phyloP scores from a whole-genome alignment of 2,113 vertebrate genomes.

The Calyptommatus sinebrachiatus region DNA sequence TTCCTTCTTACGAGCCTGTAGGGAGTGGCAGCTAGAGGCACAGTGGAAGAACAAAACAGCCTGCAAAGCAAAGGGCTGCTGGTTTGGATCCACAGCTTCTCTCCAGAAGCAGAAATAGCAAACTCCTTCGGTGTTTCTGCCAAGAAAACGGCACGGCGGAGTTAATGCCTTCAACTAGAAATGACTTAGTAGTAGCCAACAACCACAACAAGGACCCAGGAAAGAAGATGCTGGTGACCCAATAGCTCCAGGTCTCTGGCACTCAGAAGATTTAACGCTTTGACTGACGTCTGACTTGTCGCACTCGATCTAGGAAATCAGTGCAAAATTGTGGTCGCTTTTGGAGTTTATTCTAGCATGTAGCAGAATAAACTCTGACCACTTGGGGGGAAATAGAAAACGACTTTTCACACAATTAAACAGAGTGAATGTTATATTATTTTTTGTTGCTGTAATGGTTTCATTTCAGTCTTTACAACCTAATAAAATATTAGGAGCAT shows the following conservation, averaged over 20 bases:
- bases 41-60: too few species aligned
- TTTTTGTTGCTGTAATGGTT: neutral
- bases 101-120: too few species aligned
- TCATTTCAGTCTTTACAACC: neutral
- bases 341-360: neutral
- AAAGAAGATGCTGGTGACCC: neutral
- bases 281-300: neutral
- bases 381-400: neutral
- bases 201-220: neutral
- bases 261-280: neutral
- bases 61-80: too few species aligned
- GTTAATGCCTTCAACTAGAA: too few species aligned
- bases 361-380: neutral
- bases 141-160: too few species aligned
- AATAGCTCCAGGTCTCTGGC: neutral
- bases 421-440: neutral
- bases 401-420: neutral
- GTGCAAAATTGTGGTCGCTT: neutral
- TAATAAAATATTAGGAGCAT: neutral
- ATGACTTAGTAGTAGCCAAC: too few species aligned
- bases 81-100: too few species aligned
- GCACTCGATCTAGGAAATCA: neutral
- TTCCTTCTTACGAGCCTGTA: neutral
- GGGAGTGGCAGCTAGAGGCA: too few species aligned
- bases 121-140: too few species aligned